Conservation (phyloP, 2,888 invertebrate genomes). For the Synergus japonicus region DNA sequence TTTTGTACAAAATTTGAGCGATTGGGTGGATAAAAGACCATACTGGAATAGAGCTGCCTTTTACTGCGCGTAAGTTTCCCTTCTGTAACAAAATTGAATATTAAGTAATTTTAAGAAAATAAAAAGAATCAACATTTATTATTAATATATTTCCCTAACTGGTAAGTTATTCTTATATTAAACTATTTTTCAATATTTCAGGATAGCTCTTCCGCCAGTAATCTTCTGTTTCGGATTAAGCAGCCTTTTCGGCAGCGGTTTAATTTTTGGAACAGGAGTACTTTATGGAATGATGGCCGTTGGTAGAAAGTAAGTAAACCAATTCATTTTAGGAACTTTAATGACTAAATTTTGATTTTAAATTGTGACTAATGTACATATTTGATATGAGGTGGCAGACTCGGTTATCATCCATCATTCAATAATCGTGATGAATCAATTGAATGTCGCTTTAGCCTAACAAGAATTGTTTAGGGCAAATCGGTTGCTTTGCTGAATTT, state of each 20-base stretch:
- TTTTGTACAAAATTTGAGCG: constrained; percentile 92
- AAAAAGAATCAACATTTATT: too few relatives aligned
- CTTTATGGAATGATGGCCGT: constrained; percentile 96
- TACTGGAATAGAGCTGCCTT: constrained; percentile 93
- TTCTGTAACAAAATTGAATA: background rate
- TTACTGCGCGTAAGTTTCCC: constrained; percentile 88
- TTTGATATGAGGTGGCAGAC: constrained; percentile 28
- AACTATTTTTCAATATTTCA: constrained; percentile 75
- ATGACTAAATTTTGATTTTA: background rate
- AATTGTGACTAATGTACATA: background rate
- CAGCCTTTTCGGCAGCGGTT: constrained; percentile 91
- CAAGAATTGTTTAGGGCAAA: background rate
- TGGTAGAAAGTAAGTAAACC: constrained; percentile 92
- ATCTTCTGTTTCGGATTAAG: constrained; percentile 86
- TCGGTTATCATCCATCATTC: constrained; percentile 15
- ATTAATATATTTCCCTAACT: constrained; percentile 9
- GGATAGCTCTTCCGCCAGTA: constrained; percentile 89
- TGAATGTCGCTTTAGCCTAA: background rate
- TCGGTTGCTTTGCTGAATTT: background rate
- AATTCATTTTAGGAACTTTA: constrained; percentile 23
- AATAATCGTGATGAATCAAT: constrained; percentile 1
- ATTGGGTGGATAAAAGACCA: constrained; percentile 89
- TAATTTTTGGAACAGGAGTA: constrained; percentile 92
- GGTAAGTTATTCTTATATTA: background rate
- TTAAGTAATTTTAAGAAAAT: too few relatives aligned